Evolutionary conservation across 2,888 invertebrate species (phyloP).

Genomic region (Unio delphinus): DNA sequence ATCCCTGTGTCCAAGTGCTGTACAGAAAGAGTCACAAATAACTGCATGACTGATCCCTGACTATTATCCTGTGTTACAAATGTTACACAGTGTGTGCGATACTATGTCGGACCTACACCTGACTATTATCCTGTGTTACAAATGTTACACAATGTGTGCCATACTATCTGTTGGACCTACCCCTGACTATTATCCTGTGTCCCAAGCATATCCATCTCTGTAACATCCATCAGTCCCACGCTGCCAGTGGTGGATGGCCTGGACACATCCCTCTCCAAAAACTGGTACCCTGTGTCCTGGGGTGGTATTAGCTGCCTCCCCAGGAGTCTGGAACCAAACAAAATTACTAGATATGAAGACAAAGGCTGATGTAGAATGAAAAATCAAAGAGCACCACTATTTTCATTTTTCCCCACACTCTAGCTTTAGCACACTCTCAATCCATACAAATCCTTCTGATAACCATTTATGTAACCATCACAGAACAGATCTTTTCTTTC

Average conservation of each 20-base stretch:
- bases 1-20: too few species aligned
- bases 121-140: too few species aligned
- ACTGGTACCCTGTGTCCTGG: conserved; percentile 58
- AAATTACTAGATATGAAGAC: neutral
- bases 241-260: conserved; percentile 43
- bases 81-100: conserved; percentile 5
- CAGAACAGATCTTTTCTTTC: too few species aligned
- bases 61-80: conserved; percentile 48
- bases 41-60: conserved; percentile 46
- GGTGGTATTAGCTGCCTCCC: conserved; percentile 60
- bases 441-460: too few species aligned
- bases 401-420: neutral
- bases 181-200: conserved; percentile 56
- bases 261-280: conserved; percentile 45
- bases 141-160: neutral
- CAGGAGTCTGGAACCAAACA: conserved; percentile 50
- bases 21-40: neutral
- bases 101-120: too few species aligned
- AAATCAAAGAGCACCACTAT: too few species aligned
- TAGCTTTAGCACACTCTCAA: too few species aligned
- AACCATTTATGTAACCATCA: too few species aligned
- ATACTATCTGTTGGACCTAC: conserved; percentile 25
- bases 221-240: conserved; percentile 54
- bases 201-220: conserved; percentile 56
- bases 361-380: neutral